A percentile compares a stretch with the other conserved stretches of the same genome.
These are phyloP conservation scores for Thaleichthys pacificus DNA, from an alignment of 2,797 vertebrate genomes.

Conservation along the genomic window DNA sequence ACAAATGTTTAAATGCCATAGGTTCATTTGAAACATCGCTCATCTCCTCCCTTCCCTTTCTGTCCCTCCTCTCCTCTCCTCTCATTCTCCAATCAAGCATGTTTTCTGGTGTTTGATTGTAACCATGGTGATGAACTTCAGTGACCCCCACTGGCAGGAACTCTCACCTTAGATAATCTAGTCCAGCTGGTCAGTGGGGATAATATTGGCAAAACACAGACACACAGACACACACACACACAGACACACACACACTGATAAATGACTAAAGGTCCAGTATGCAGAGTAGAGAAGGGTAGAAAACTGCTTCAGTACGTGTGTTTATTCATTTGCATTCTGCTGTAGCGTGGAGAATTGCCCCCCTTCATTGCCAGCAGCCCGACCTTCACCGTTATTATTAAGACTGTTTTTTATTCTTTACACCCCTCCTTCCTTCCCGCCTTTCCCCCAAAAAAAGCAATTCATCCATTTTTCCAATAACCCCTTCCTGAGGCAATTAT, in stretches of 20 bases:
- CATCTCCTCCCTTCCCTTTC: not conserved
- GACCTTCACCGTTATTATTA: constrained; percentile 70
- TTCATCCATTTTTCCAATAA: constrained; percentile 77
- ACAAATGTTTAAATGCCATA: no score
- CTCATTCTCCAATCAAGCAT: not conserved
- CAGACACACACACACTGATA: constrained; percentile 34
- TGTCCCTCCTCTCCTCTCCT: no score
- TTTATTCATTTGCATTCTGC: constrained; percentile 53
- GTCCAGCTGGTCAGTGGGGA: constrained; percentile 41
- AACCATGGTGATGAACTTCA: constrained; percentile 46
- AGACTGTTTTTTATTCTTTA: constrained; percentile 50
- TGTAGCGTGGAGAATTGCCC: constrained; percentile 39
- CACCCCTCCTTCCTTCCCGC: constrained; percentile 55
- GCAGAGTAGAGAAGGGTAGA: constrained; percentile 23
- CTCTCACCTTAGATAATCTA: constrained; percentile 30
- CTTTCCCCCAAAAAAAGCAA: constrained; percentile 60
- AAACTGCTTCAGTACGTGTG: constrained; percentile 36
- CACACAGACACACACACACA: constrained; percentile 8
- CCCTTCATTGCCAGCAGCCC: constrained; percentile 51
- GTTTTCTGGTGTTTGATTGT: constrained; percentile 39
- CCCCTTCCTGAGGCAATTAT: constrained; percentile 73
- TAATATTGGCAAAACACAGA: constrained; percentile 24
- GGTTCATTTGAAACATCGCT: not conserved
- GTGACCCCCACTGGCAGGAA: constrained; percentile 29
- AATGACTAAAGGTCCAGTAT: constrained; percentile 39